Evolutionary conservation across 2,113 vertebrate species (phyloP).

Genomic region (Cariama cristata): DNA sequence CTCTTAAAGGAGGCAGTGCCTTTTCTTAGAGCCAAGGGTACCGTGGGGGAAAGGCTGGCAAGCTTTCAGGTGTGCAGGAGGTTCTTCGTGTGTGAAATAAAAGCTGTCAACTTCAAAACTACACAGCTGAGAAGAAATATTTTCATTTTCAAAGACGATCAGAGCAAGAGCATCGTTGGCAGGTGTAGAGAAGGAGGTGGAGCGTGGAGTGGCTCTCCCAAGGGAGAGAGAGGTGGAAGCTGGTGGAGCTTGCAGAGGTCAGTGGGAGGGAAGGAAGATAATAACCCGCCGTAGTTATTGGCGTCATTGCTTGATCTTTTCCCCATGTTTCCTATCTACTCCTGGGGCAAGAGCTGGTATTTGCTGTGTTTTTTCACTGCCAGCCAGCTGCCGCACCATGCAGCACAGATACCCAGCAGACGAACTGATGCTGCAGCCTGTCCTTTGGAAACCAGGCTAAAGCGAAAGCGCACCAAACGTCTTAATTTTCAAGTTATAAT

Average conservation of each 20-base stretch:
- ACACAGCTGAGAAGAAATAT: neutral
- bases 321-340: neutral
- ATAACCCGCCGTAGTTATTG: neutral
- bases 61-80: neutral
- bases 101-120: neutral
- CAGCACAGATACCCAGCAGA: neutral
- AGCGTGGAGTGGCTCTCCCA: neutral
- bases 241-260: neutral
- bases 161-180: neutral
- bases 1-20: neutral
- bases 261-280: neutral
- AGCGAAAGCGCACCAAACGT: neutral
- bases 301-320: neutral
- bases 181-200: neutral
- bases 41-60: neutral
- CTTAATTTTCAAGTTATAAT: neutral
- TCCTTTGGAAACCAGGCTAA: neutral
- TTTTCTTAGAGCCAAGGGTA: neutral
- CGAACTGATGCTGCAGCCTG: neutral
- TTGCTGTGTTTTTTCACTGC: neutral
- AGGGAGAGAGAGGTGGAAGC: neutral
- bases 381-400: rapidly evolving
- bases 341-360: neutral
- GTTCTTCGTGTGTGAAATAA: neutral
- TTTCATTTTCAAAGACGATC: neutral